Evolutionary conservation across 1,140 invertebrate genomes (phyloP).

Genomic region (Choristoneura fumiferana): DNA sequence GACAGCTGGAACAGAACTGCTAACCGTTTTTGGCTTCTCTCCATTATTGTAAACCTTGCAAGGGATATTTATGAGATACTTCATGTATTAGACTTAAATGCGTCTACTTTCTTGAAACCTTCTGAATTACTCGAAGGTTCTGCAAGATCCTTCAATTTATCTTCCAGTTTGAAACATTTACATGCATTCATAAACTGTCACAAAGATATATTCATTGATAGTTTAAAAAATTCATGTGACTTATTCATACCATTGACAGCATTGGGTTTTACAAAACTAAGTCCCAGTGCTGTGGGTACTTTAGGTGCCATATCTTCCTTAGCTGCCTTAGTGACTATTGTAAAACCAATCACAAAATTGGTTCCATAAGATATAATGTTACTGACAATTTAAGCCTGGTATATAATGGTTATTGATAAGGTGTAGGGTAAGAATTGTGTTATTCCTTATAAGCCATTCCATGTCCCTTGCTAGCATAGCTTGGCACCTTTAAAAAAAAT

Average conservation of each 20-base stretch:
- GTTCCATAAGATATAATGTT: conserved; percentile 43
- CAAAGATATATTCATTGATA: conserved; percentile 87
- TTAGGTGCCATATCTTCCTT: conserved; percentile 89
- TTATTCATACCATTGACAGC: conserved; percentile 89
- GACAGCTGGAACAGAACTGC: conserved; percentile 86
- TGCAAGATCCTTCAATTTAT: conserved; percentile 50
- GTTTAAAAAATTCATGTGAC: conserved; percentile 91
- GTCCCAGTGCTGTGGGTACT: conserved; percentile 86
- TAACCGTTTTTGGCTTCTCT: conserved; percentile 90
- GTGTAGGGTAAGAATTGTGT: neutral
- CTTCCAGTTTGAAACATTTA: conserved; percentile 57
- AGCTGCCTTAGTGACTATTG: conserved; percentile 84
- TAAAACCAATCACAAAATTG: conserved; percentile 86
- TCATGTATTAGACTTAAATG: conserved; percentile 79
- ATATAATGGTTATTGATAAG: neutral
- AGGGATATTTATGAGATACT: conserved; percentile 90
- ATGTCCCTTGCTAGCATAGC: too few species aligned
- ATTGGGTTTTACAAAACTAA: conserved; percentile 86
- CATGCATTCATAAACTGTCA: conserved; percentile 79
- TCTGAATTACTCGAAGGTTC: conserved; percentile 50
- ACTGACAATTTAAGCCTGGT: conserved; percentile 1
- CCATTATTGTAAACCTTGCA: conserved; percentile 86
- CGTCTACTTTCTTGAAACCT: conserved; percentile 56
- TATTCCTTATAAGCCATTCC: neutral
- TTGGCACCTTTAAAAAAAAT: too few species aligned